Evolutionary conservation across 2,888 invertebrate species (phyloP).

Genomic region (Caenorhabditis afra): DNA sequence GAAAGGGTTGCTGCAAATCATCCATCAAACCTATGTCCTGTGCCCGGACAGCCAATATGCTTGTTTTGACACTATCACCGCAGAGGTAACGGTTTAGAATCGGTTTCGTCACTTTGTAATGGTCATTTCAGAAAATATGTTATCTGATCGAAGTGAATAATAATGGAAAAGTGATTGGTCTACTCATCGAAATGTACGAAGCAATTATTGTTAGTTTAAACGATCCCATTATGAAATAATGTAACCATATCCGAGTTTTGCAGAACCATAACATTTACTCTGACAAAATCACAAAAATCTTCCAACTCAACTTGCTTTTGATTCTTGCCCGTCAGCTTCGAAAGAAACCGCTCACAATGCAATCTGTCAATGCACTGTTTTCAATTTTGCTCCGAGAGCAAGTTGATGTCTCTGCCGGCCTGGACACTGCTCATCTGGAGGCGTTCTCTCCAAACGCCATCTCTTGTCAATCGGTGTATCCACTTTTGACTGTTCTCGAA

Average conservation of each 20-base stretch:
- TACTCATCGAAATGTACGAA: constrained; percentile 42
- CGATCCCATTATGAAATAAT: not conserved
- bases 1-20: constrained; percentile 34
- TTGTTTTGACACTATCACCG: constrained; percentile 38
- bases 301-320: constrained; percentile 52
- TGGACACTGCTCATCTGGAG: constrained; percentile 72
- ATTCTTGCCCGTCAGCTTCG: constrained; percentile 77
- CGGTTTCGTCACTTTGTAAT: not conserved
- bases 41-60: constrained; percentile 39
- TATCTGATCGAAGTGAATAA: constrained; percentile 28
- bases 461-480: constrained; percentile 71
- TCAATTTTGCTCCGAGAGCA: constrained; percentile 75
- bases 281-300: constrained; percentile 41
- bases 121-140: constrained; percentile 43
- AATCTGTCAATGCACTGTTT: constrained; percentile 74
- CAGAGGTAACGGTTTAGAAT: constrained; percentile 9
- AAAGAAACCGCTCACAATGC: constrained; percentile 59
- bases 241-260: not conserved
- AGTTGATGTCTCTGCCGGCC: constrained; percentile 73
- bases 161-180: constrained; percentile 30
- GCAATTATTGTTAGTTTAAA: constrained; percentile 47
- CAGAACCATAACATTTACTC: constrained; percentile 56
- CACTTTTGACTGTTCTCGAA: constrained; percentile 67
- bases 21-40: constrained; percentile 35
- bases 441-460: constrained; percentile 68